Evolutionary conservation across 2,797 vertebrate species (phyloP).

Genomic region (Euphonia xanthogaster): DNA sequence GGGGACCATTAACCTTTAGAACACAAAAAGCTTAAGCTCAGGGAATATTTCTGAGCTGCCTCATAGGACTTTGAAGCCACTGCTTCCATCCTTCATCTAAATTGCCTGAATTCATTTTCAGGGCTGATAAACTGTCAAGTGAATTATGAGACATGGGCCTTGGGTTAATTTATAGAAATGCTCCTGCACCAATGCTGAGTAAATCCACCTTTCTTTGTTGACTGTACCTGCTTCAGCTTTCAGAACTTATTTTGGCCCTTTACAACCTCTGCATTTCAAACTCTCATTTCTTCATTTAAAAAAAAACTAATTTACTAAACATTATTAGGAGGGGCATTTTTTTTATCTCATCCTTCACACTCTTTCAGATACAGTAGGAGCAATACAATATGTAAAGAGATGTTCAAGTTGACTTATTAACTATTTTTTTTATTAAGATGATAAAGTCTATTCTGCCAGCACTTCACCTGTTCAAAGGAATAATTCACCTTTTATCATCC

Average conservation of each 20-base stretch:
- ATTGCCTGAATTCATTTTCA: constrained; percentile 60
- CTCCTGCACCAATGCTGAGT: background rate
- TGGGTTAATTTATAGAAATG: constrained; percentile 60
- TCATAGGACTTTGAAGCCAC: background rate
- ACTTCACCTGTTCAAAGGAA: constrained; percentile 34
- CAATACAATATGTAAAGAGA: background rate
- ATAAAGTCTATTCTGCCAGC: background rate
- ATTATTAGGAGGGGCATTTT: background rate
- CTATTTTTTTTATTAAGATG: background rate
- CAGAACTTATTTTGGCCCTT: background rate
- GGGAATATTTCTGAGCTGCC: constrained; percentile 42
- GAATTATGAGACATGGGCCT: constrained; percentile 43
- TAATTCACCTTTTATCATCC: constrained; percentile 10
- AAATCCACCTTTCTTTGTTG: constrained; percentile 9
- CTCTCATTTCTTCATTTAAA: background rate
- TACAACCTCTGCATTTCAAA: background rate
- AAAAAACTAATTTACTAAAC: background rate
- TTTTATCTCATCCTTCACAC: background rate
- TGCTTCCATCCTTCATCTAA: constrained; percentile 64
- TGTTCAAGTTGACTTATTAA: background rate
- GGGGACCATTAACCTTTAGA: constrained; percentile 56
- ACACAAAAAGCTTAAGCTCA: constrained; percentile 28
- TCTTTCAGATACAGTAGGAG: background rate
- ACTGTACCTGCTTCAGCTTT: background rate
- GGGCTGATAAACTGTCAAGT: constrained; percentile 63